Percentiles rank a stretch among this genome's conserved stretches.
phyloP scores from a whole-genome alignment of 1,140 invertebrate genomes.

The Drosophila nasuta region DNA sequence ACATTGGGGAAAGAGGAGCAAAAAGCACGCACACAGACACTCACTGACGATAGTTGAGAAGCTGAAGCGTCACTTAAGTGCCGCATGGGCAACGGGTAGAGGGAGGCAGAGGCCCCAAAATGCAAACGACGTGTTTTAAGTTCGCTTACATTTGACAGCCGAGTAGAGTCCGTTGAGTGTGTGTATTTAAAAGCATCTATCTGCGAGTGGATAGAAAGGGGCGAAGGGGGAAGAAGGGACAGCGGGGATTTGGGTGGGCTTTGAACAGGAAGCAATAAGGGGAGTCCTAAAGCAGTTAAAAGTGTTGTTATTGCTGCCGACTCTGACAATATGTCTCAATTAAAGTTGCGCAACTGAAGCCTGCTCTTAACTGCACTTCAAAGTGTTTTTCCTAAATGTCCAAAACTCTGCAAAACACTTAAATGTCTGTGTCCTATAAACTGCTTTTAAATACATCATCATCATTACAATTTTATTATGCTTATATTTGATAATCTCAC shows the following conservation, averaged over 20 bases:
- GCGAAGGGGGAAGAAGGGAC: not conserved
- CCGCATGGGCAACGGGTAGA: slow-evolving; percentile 21
- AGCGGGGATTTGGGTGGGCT: slow-evolving; percentile 24
- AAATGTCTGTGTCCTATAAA: slow-evolving; percentile 12
- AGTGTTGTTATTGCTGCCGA: slow-evolving; percentile 25
- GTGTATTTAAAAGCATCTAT: slow-evolving; percentile 74
- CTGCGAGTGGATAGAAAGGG: slow-evolving; percentile 20
- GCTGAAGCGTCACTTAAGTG: slow-evolving; percentile 82
- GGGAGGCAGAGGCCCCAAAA: slow-evolving; percentile 42
- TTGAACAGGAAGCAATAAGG: slow-evolving; percentile 44
- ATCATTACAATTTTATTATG: not conserved
- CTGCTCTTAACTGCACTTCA: slow-evolving; percentile 31
- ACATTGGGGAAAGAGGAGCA: slow-evolving; percentile 46
- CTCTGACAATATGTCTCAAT: slow-evolving; percentile 50
- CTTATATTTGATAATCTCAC: slow-evolving; percentile 7
- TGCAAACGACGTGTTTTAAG: slow-evolving; percentile 83
- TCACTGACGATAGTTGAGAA: slow-evolving; percentile 72
- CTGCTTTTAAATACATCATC: slow-evolving; percentile 14
- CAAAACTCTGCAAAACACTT: not conserved
- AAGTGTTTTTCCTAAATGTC: slow-evolving; percentile 40
- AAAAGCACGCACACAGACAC: slow-evolving; percentile 55
- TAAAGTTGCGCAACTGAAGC: slow-evolving; percentile 50
- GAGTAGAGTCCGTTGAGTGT: slow-evolving; percentile 64
- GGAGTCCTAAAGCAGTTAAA: slow-evolving; percentile 39
- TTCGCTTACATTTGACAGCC: slow-evolving; percentile 81